Percentiles rank a stretch among this genome's conserved stretches.
Evolutionary conservation across 2,797 vertebrate genomes (phyloP).

Genomic region (Melanogrammus aeglefinus): DNA sequence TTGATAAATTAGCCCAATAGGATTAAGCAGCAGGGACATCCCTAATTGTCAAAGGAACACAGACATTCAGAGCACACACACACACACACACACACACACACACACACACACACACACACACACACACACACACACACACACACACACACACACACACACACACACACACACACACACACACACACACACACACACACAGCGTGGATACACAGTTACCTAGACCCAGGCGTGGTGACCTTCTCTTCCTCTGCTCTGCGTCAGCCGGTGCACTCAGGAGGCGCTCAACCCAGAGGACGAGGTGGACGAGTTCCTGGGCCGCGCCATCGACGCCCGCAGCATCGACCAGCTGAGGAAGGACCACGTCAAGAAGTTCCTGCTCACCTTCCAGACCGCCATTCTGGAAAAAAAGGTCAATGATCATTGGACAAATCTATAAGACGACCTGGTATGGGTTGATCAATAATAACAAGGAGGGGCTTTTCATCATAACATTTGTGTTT

Average conservation of each 20-base stretch:
- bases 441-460: neutral
- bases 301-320: slow-evolving; percentile 91
- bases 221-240: slow-evolving; percentile 34
- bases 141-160: slow-evolving; percentile 3
- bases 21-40: slow-evolving; percentile 4
- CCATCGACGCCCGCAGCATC: slow-evolving; percentile 94
- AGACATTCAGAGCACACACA: neutral
- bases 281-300: slow-evolving; percentile 94
- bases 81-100: neutral
- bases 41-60: neutral
- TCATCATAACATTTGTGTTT: neutral
- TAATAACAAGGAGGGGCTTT: neutral
- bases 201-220: neutral
- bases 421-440: neutral
- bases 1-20: neutral
- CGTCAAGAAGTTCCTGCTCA: slow-evolving; percentile 93
- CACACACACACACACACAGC: slow-evolving; percentile 14
- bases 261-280: slow-evolving; percentile 87
- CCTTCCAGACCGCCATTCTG: slow-evolving; percentile 85
- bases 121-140: neutral
- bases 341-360: slow-evolving; percentile 95
- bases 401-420: slow-evolving; percentile 84
- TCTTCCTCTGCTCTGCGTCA: slow-evolving; percentile 48
- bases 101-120: neutral
- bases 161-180: slow-evolving; percentile 18